Evolutionary conservation across 2,888 invertebrate genomes (phyloP), one percentile per base, ranked within the genome.

Genomic region (Drosophila paracracens): DNA sequence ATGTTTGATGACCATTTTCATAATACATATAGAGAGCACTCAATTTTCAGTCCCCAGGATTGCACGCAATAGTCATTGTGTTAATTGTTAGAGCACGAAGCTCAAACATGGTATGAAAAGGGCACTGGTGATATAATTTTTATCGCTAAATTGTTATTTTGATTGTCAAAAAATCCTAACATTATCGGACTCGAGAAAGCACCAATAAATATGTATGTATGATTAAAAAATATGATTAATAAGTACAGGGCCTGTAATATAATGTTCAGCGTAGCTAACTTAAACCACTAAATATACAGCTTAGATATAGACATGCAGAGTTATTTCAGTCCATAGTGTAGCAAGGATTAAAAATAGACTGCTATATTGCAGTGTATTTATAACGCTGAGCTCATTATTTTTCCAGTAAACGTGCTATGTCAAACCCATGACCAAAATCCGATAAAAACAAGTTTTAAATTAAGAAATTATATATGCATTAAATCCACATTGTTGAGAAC

Each of bases 401-500:
- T 83, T 64, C 31, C 62, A 62, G 61, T 31, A 62, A 56, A 38
- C 36, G 60, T 36, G 54, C 56, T 53, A 67, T 81, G 84, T 78
- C 73, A 85, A 79, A 87, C 73, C 69, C 81, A 78, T 73, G 57
- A 68, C 58, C 72, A 66, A 82, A 85, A 82, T 79, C 78, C 80
- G 74, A 74, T 79, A 80, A 79, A 75, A 81, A 75, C 78, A 76
- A 83, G 82, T 89, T 85, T 77, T 79, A 77, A 89, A 91, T 86
- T 89, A 82, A 90, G 85, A 91, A 88, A 91, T 92, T 90, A 91
- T 88, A 83, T 87, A 91, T 91, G 85, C 88, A 91, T 85, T 91
- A 91, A 91, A 87, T 82, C 48, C 54, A 66, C 54, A 50, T 43
- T 64, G 53, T 58, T 50, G 60, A 62, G 69, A 53, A 70, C 57